phyloP scores from a whole-genome alignment of 2,113 vertebrate genomes.

The Mustelus asterias region DNA sequence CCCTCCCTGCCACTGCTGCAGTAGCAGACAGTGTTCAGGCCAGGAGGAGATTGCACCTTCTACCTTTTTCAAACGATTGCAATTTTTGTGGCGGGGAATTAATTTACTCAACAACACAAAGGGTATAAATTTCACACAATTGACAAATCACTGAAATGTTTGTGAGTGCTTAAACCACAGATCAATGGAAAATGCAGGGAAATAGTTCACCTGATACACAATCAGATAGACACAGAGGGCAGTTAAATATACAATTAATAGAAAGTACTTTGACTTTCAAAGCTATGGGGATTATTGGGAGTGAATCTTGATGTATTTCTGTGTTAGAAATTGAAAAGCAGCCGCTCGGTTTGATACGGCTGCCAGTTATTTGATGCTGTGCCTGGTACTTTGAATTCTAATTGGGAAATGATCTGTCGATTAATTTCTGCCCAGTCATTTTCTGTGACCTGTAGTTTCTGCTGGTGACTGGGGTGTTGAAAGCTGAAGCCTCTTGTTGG shows the following conservation, averaged over 20 bases:
- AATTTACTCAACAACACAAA: background rate
- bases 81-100: background rate
- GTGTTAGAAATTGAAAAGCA: background rate
- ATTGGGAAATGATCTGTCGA: background rate
- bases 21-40: background rate
- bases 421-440: background rate
- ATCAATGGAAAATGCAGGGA: background rate
- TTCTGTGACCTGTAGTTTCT: background rate
- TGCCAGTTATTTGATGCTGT: background rate
- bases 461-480: background rate
- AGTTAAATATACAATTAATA: background rate
- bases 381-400: background rate
- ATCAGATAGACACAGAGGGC: background rate
- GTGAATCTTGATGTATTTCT: background rate
- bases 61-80: background rate
- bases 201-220: background rate
- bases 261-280: background rate
- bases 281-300: background rate
- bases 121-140: constrained; percentile 11
- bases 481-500: background rate
- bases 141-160: background rate
- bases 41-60: background rate
- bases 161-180: constrained; percentile 20
- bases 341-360: too few relatives aligned
- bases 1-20: background rate